Conservation (phyloP, 2,797 vertebrate genomes). For the Octomys mimax region DNA sequence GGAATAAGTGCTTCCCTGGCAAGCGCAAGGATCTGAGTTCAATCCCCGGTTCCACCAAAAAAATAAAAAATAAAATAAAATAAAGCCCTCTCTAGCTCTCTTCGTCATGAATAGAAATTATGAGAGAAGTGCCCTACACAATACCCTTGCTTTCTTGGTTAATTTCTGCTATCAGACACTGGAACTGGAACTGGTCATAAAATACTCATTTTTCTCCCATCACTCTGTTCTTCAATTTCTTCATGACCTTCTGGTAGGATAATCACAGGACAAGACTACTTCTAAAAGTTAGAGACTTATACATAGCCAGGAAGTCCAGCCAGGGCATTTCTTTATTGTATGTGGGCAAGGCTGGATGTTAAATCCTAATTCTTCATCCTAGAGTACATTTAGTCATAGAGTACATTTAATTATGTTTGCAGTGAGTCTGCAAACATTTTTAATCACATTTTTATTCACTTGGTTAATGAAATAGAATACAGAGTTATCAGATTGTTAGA, state of each 20-base stretch:
- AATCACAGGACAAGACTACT: neutral
- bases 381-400: neutral
- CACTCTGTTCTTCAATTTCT: constrained; percentile 36
- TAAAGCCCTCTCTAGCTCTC: neutral
- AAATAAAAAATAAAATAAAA: too few species aligned
- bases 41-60: too few species aligned
- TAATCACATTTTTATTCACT: neutral
- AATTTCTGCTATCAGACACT: constrained; percentile 48
- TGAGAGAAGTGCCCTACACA: constrained; percentile 13
- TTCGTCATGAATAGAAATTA: constrained; percentile 50
- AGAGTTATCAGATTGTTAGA: constrained; percentile 8
- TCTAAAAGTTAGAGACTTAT: constrained; percentile 16
- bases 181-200: constrained; percentile 10
- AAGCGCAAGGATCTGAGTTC: too few species aligned
- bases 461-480: neutral
- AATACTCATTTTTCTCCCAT: constrained; percentile 4
- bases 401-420: neutral
- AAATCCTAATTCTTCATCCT: neutral
- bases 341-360: constrained; percentile 6
- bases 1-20: too few species aligned
- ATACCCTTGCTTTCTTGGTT: neutral
- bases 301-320: neutral
- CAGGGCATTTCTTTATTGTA: neutral
- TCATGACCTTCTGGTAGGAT: constrained; percentile 14
- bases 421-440: neutral